Conservation (phyloP, 37 sponge, comb jelly and placozoan species). For the Geodia barretti region DNA sequence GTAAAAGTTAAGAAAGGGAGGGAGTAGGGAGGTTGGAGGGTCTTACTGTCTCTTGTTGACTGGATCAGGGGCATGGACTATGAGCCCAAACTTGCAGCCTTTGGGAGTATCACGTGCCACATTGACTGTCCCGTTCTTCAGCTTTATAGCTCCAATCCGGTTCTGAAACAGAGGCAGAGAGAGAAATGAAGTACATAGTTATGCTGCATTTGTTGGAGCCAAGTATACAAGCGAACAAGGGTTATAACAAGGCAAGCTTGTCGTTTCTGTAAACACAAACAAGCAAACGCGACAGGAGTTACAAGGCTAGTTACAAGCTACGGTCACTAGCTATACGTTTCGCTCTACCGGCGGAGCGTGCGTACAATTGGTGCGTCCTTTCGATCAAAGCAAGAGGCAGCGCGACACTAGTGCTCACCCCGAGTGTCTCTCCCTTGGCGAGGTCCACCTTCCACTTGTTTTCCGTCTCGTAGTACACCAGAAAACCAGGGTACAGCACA, state of each 20-base stretch:
- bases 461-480: constrained; percentile 73
- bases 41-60: constrained; percentile 76
- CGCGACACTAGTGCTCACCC: constrained; percentile 26
- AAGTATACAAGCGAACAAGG: too few species aligned
- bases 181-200: neutral
- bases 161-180: constrained; percentile 5
- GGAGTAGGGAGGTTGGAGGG: constrained; percentile 8
- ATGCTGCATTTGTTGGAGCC: too few species aligned
- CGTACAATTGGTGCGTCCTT: too few species aligned
- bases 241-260: neutral
- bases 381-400: too few species aligned
- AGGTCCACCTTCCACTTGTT: constrained; percentile 64
- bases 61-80: constrained; percentile 62
- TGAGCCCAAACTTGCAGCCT: constrained; percentile 68
- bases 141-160: constrained; percentile 65
- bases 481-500: constrained; percentile 80
- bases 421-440: constrained; percentile 58
- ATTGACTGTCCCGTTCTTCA: constrained; percentile 39
- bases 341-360: too few species aligned
- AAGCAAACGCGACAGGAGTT: neutral
- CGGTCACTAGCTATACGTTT: too few species aligned
- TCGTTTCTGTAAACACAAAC: neutral
- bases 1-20: neutral
- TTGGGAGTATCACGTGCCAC: constrained; percentile 53
- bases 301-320: neutral